These are phyloP conservation scores for Lindbergichthys nudifrons DNA, from an alignment of 2,797 vertebrate genomes.

Conservation along the genomic window DNA sequence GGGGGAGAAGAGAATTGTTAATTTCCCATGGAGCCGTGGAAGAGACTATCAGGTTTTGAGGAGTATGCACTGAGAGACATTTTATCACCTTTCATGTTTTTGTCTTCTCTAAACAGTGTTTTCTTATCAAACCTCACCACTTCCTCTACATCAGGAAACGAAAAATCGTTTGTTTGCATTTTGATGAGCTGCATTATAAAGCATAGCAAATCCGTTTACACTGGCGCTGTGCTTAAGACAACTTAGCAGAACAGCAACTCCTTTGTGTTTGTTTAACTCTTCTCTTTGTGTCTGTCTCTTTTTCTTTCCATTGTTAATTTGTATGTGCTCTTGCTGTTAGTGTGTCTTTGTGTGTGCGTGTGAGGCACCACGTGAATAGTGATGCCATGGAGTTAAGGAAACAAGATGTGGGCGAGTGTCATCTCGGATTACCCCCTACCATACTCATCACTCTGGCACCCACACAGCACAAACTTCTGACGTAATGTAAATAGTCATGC, in stretches of 20 bases:
- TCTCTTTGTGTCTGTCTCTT: slow-evolving; percentile 25
- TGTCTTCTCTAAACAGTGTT: slow-evolving; percentile 34
- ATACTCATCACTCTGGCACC: slow-evolving; percentile 68
- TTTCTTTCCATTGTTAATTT: slow-evolving; percentile 46
- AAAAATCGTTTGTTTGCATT: slow-evolving; percentile 21
- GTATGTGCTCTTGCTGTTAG: slow-evolving; percentile 36
- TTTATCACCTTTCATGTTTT: slow-evolving; percentile 19
- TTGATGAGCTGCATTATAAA: slow-evolving; percentile 32
- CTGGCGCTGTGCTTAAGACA: slow-evolving; percentile 15
- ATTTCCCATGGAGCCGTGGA: slow-evolving; percentile 20
- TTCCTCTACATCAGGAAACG: slow-evolving; percentile 7
- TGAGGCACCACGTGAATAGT: slow-evolving; percentile 26
- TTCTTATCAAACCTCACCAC: slow-evolving; percentile 28
- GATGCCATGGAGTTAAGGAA: slow-evolving; percentile 51
- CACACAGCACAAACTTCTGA: slow-evolving; percentile 68
- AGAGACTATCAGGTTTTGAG: slow-evolving; percentile 46
- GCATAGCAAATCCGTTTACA: slow-evolving; percentile 21
- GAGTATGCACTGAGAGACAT: slow-evolving; percentile 30
- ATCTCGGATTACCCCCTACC: slow-evolving; percentile 67
- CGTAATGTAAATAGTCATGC: slow-evolving; percentile 69
- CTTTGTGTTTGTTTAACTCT: slow-evolving; percentile 20
- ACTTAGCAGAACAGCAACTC: slow-evolving; percentile 15
- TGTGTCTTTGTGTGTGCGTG: slow-evolving; percentile 18
- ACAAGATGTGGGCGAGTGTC: slow-evolving; percentile 77
- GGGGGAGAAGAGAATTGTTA: slow-evolving; percentile 8